Conservation (phyloP, 30 jellyfish, hydroid and myxozoan genomes). For the Pelagia noctiluca region DNA sequence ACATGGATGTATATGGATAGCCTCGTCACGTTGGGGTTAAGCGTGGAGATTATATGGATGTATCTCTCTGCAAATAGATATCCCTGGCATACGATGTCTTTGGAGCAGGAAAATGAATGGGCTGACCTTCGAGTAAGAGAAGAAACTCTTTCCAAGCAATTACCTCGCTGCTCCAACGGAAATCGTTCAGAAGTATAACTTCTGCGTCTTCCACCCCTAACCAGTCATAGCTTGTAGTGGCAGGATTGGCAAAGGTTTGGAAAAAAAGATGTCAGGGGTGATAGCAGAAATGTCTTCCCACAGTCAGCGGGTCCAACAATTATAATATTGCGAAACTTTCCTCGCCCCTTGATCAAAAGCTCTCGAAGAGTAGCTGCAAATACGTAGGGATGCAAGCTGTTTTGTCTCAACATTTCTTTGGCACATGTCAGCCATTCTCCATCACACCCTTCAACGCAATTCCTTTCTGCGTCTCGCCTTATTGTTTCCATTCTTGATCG, state of each 20-base stretch:
- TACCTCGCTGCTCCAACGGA: conserved; percentile 30
- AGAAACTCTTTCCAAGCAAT: conserved; percentile 62
- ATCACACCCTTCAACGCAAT: neutral
- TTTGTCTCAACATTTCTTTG: neutral
- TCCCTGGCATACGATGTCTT: neutral
- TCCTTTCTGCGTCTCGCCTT: neutral
- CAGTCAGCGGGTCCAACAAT: neutral
- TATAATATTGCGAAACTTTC: neutral
- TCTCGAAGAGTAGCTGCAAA: neutral
- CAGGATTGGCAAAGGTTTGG: neutral
- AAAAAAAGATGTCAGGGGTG: neutral
- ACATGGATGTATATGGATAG: too few relatives aligned
- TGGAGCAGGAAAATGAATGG: neutral
- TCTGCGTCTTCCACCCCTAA: conserved; percentile 39
- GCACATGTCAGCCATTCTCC: neutral
- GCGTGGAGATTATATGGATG: neutral
- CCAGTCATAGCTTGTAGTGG: conserved; percentile 40
- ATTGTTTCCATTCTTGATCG: neutral
- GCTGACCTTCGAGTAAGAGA: neutral
- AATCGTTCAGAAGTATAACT: conserved; percentile 40
- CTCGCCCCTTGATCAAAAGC: neutral
- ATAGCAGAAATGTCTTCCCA: neutral
- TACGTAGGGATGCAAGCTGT: neutral
- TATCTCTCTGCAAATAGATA: neutral
- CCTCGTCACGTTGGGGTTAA: neutral